Evolutionary conservation across 2,113 vertebrate genomes (phyloP), one percentile per base, ranked within the genome.

Genomic region (Morone chrysops): DNA sequence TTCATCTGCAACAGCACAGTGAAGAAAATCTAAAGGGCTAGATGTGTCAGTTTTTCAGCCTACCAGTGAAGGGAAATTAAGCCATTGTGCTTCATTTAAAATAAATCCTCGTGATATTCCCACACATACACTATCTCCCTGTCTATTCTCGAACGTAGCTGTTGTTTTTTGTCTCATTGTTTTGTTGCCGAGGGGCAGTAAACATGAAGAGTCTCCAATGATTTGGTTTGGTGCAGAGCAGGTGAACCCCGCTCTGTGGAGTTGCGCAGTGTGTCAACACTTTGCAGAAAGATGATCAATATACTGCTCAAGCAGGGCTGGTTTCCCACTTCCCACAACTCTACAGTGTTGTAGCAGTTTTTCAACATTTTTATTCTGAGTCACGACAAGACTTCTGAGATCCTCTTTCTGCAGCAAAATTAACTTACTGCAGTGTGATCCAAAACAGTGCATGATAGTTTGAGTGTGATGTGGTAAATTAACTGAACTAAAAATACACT

Each of bases 221-320:
- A 87, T 85, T 93, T 65, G 72, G 78, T 90, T 89, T 85, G 78
- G 85, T 78, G 79, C 81, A 78, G 81, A 74, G 83, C 87, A 90
- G 92, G 91, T 92, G 91, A 92, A 90, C 87, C 31, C 86, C 43
- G 81, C 84, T 84, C 87, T 79, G 88, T 68, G 87, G 90, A 89
- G 85, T 86, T 93, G 81, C 71, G 79, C 68, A 53, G 84, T 84
- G 91, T 89, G 77, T 92, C 88, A 92, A 91, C 89, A 86, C 86
- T 89, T 88, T 89, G 88, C 85, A 84, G 85, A 89, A 76, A 86
- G 84, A 91, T 91, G 90, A 95, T 95, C 94, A 90, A 95, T 94
- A 90, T 83, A 50, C 69, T 85, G 86, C 74, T 89, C 69, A 74
- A 83, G 84, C 83, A 56, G 22, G 78, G 75, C 71, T 70, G 78